phyloP scores from a whole-genome alignment of 2,113 vertebrate genomes.

The Neopipo cinnamomea region DNA sequence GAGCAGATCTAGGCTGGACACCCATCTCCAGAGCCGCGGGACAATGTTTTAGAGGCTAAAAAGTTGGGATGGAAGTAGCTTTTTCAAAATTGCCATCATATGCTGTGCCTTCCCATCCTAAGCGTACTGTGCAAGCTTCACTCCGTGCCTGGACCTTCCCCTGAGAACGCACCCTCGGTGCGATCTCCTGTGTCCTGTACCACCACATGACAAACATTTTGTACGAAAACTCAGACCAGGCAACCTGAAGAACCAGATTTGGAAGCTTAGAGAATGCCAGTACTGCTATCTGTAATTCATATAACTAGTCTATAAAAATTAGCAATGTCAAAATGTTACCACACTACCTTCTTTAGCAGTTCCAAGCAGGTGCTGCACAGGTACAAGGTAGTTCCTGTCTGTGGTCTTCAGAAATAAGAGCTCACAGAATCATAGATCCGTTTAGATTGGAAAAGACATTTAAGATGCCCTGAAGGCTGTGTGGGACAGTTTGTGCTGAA shows the following conservation, averaged over 20 bases:
- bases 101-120: no score
- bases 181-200: accelerated
- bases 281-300: no score
- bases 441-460: neutral
- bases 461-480: neutral
- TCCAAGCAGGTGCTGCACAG: neutral
- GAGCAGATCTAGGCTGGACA: accelerated
- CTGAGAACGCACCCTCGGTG: neutral
- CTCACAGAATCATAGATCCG: accelerated
- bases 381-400: accelerated
- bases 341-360: no score
- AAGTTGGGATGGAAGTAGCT: no score
- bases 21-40: accelerated
- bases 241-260: neutral
- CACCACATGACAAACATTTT: accelerated
- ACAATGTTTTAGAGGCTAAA: neutral
- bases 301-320: neutral
- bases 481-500: neutral
- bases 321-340: accelerated
- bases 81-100: neutral
- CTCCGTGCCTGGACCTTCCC: accelerated
- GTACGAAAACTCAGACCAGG: neutral
- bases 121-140: accelerated
- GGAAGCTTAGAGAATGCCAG: neutral
- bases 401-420: neutral